A percentile compares a stretch with the other conserved stretches of the same genome.
phyloP scores from a whole-genome alignment of 2,113 vertebrate genomes.

The Gymnorhina tibicen region DNA sequence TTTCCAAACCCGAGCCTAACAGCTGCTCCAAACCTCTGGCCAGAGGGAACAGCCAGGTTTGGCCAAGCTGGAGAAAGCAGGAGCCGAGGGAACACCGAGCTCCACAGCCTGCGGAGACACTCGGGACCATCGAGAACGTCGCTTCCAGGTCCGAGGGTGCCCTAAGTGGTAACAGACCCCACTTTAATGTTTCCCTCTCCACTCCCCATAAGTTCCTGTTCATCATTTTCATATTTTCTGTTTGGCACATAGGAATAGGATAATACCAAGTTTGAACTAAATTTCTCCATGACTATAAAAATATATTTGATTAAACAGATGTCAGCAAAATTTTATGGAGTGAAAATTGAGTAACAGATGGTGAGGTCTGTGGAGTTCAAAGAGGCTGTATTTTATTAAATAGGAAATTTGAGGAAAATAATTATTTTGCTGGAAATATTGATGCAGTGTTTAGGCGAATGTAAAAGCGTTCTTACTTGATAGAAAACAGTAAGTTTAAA shows the following conservation, averaged over 20 bases:
- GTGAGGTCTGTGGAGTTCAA: slow-evolving; percentile 46
- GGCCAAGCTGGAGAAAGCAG: background rate
- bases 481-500: background rate
- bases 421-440: slow-evolving; percentile 50
- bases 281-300: slow-evolving; percentile 40
- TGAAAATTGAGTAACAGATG: slow-evolving; percentile 62
- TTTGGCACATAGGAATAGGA: background rate
- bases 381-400: slow-evolving; percentile 43
- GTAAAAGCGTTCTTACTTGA: slow-evolving; percentile 3
- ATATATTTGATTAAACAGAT: slow-evolving; percentile 63
- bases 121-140: rapidly evolving
- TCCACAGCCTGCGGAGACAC: background rate
- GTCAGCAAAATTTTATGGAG: slow-evolving; percentile 64
- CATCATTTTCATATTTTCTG: background rate
- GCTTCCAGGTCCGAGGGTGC: rapidly evolving
- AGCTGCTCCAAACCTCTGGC: background rate
- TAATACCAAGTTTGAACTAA: background rate
- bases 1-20: background rate
- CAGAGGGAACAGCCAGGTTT: rapidly evolving
- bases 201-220: background rate
- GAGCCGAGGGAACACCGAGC: background rate
- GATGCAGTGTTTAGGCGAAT: slow-evolving; percentile 13
- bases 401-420: slow-evolving; percentile 40
- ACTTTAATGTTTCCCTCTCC: background rate
- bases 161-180: background rate